Evolutionary conservation across 2,797 vertebrate genomes (phyloP).

Genomic region (Holocentrus rufus): DNA sequence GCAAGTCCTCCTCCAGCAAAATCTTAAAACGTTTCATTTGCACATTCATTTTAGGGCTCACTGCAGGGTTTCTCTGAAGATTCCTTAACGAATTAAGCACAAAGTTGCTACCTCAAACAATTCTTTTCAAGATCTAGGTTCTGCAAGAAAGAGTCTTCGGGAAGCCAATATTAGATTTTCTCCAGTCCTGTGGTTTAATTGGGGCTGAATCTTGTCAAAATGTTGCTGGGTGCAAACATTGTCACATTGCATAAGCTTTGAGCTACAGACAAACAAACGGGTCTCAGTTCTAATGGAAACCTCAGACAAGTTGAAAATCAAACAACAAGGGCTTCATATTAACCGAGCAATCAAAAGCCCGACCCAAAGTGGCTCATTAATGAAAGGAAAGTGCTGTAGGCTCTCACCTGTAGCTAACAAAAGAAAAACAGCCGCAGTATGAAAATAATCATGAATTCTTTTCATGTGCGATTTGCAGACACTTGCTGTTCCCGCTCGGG

Average conservation of each 20-base stretch:
- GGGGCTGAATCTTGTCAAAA: not conserved
- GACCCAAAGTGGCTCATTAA: slow-evolving; percentile 31
- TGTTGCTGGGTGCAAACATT: not conserved
- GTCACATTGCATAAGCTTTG: not conserved
- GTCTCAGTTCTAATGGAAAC: slow-evolving; percentile 9
- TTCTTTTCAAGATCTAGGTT: not conserved
- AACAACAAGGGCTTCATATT: not conserved
- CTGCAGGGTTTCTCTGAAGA: too few species aligned
- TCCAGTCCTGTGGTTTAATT: not conserved
- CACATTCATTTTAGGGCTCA: not conserved
- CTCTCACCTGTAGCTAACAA: slow-evolving; percentile 6
- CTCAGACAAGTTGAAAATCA: slow-evolving; percentile 16
- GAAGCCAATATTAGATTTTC: not conserved
- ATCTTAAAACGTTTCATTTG: not conserved
- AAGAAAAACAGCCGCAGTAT: not conserved
- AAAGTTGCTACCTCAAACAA: not conserved
- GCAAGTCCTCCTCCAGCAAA: not conserved
- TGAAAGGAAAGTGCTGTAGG: not conserved
- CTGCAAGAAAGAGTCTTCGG: not conserved
- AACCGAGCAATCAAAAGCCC: not conserved
- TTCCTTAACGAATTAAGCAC: too few species aligned
- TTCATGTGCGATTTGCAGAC: not conserved
- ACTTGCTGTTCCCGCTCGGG: not conserved
- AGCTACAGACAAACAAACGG: not conserved
- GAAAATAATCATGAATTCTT: not conserved